phyloP scores from a whole-genome alignment of 2,113 vertebrate species.

The Leiothrix lutea region DNA sequence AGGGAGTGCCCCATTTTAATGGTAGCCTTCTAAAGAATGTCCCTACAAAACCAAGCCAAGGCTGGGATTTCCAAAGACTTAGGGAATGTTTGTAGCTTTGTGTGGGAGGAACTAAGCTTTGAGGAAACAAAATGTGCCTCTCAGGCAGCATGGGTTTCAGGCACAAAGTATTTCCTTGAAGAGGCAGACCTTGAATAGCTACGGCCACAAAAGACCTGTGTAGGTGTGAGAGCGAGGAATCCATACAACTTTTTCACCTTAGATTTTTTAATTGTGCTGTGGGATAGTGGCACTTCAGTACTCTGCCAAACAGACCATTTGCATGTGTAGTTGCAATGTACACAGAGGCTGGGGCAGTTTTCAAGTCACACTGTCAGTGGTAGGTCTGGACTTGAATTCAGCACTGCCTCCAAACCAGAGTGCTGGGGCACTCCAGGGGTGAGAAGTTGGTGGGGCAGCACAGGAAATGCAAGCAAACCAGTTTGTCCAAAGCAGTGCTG shows the following conservation, averaged over 20 bases:
- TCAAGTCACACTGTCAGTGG: neutral
- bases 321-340: neutral
- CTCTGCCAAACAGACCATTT: neutral
- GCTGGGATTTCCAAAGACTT: neutral
- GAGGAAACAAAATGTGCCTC: slow-evolving; percentile 19
- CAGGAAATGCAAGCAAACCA: neutral
- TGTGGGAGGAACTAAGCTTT: neutral
- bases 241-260: neutral
- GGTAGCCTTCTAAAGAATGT: neutral
- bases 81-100: neutral
- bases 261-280: neutral
- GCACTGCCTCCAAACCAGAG: neutral
- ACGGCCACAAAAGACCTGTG: neutral
- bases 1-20: neutral
- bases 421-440: neutral
- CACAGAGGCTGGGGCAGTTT: neutral
- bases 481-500: neutral
- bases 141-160: slow-evolving; percentile 5
- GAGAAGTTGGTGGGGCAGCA: neutral
- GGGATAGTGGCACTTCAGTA: neutral
- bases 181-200: neutral
- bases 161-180: neutral
- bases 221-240: slow-evolving; percentile 17
- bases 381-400: neutral
- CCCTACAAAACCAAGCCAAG: neutral